Conservation (phyloP, 2,113 vertebrate species). For the Cavia aperea region DNA sequence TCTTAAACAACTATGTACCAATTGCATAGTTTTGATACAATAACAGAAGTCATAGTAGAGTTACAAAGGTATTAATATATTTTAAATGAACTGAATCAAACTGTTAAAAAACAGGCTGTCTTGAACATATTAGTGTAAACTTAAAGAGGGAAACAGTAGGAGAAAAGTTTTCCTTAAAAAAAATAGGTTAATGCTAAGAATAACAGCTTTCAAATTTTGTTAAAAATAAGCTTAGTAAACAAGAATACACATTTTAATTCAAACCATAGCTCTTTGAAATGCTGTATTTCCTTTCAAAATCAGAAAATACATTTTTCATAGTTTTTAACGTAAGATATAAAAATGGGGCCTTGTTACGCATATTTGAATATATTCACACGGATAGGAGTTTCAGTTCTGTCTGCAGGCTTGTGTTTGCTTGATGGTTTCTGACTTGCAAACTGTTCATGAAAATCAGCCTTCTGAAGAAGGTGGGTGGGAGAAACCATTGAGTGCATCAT, state of each 20-base stretch:
- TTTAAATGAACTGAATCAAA: constrained; percentile 65
- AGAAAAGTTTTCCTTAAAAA: constrained; percentile 74
- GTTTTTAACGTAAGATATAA: constrained; percentile 74
- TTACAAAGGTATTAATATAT: constrained; percentile 74
- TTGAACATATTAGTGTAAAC: constrained; percentile 75
- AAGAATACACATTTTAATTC: constrained; percentile 76
- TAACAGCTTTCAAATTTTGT: constrained; percentile 68
- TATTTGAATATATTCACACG: constrained; percentile 71
- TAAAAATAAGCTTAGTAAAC: constrained; percentile 79
- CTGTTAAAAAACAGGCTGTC: constrained; percentile 64
- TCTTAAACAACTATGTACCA: constrained; percentile 71
- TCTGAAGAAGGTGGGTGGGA: constrained; percentile 94
- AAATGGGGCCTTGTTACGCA: constrained; percentile 78
- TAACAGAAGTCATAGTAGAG: constrained; percentile 72
- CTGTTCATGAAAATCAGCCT: constrained; percentile 87
- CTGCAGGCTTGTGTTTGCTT: constrained; percentile 40
- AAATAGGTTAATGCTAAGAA: constrained; percentile 66
- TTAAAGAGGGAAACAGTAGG: constrained; percentile 66
- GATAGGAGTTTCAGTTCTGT: constrained; percentile 50
- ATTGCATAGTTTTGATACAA: constrained; percentile 80
- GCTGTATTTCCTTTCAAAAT: constrained; percentile 77
- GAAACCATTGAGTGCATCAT: constrained; percentile 95
- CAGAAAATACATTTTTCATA: constrained; percentile 76
- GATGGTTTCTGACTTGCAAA: constrained; percentile 30
- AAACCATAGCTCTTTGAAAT: constrained; percentile 75